Percentiles rank a stretch among this genome's conserved stretches.
phyloP scores from a whole-genome alignment of 2,113 vertebrate genomes.

The Zapus hudsonius region DNA sequence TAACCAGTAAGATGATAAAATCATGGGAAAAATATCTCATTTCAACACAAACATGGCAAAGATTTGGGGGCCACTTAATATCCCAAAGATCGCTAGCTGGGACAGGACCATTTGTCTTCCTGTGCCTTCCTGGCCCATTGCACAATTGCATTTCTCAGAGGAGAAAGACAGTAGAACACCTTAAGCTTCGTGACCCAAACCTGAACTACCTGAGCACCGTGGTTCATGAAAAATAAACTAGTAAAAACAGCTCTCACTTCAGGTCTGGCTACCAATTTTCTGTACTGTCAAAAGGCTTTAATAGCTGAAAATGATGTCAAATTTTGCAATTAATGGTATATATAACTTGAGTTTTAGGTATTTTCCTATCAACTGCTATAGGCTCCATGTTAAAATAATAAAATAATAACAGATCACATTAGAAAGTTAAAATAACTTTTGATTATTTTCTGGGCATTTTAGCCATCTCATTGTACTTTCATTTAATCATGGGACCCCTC shows the following conservation, averaged over 20 bases:
- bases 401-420: background rate
- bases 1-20: constrained; percentile 28
- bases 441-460: background rate
- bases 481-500: background rate
- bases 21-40: background rate
- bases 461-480: background rate
- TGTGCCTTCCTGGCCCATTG: background rate
- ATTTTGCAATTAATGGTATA: background rate
- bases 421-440: background rate
- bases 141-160: constrained; percentile 9
- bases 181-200: background rate
- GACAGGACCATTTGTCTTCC: constrained; percentile 32
- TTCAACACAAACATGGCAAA: background rate
- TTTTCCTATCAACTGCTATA: background rate
- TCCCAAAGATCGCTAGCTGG: constrained; percentile 34
- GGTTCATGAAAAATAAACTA: background rate
- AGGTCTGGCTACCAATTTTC: background rate
- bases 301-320: background rate
- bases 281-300: background rate
- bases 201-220: background rate
- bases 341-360: background rate
- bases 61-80: constrained; percentile 16
- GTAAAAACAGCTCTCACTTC: background rate
- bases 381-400: background rate
- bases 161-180: background rate